A percentile compares a stretch with the other conserved stretches of the same genome.
Conservation (phyloP, 2,888 invertebrate genomes). For the Pinctada fucata region DNA sequence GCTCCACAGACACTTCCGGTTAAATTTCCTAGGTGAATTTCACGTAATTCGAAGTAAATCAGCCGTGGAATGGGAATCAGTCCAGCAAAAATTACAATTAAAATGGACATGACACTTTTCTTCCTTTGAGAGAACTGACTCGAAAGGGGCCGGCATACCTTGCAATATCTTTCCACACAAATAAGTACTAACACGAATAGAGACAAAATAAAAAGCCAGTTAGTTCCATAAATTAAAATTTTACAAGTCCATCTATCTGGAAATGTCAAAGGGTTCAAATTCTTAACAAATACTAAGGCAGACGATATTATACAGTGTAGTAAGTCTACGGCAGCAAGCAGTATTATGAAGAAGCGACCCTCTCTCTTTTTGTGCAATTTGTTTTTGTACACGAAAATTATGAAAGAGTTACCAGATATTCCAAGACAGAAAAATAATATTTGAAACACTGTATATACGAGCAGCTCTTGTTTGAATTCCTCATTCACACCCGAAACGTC, state of each 20-base stretch:
- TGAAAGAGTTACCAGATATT: neutral
- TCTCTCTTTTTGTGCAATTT: conserved; percentile 7
- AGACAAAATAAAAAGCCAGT: conserved; percentile 10
- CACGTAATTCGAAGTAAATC: conserved; percentile 7
- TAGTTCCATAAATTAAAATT: conserved; percentile 7
- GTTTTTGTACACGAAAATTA: conserved; percentile 11
- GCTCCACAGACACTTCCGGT: conserved; percentile 5
- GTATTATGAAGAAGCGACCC: conserved; percentile 5
- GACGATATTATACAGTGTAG: conserved; percentile 12
- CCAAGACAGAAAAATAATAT: neutral
- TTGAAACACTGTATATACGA: no score
- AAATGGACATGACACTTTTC: neutral
- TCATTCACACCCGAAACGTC: no score
- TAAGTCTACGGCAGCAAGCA: neutral
- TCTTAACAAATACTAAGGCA: conserved; percentile 9
- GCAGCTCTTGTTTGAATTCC: no score
- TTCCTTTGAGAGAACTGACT: neutral
- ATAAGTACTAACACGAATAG: conserved; percentile 7
- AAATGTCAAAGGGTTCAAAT: conserved; percentile 4
- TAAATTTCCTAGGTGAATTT: conserved; percentile 3
- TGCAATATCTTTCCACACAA: conserved; percentile 10
- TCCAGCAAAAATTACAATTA: neutral
- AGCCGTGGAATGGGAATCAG: conserved; percentile 3
- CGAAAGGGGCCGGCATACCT: conserved; percentile 4
- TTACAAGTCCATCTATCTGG: conserved; percentile 5